Percentiles rank a stretch among this genome's conserved stretches.
Conservation (phyloP, 2,888 invertebrate genomes). For the Schizaphis graminum region DNA sequence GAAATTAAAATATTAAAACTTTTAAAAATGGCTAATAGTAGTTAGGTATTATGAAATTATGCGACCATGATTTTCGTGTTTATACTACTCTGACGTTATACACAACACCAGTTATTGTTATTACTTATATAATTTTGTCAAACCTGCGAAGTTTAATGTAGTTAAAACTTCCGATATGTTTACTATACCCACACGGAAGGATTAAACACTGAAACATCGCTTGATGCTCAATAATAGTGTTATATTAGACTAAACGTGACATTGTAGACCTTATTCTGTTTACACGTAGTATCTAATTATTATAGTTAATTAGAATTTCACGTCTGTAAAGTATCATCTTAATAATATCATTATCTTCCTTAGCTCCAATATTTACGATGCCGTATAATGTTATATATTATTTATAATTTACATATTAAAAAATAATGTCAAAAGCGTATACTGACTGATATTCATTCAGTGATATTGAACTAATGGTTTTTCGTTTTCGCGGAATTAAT, state of each 20-base stretch:
- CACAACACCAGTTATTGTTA: not conserved
- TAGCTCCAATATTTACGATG: not conserved
- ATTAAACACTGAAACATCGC: not conserved
- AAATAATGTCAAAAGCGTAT: not conserved
- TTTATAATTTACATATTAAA: not conserved
- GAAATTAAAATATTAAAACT: not conserved
- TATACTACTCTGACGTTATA: no score
- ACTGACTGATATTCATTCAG: not conserved
- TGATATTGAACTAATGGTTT: not conserved
- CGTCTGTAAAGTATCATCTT: not conserved
- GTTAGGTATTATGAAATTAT: not conserved
- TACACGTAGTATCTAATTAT: not conserved
- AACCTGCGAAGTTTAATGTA: not conserved
- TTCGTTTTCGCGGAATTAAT: not conserved
- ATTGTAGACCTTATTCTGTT: not conserved
- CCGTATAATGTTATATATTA: not conserved
- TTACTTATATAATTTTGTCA: not conserved
- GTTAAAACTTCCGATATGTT: conserved; percentile 1
- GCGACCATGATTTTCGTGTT: not conserved
- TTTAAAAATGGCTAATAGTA: not conserved
- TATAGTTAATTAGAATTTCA: not conserved
- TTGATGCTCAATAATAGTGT: not conserved
- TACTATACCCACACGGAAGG: not conserved
- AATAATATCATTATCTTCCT: not conserved
- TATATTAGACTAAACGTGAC: not conserved